phyloP scores from a whole-genome alignment of 2,888 invertebrate genomes.

The Pandemis cinnamomeana region DNA sequence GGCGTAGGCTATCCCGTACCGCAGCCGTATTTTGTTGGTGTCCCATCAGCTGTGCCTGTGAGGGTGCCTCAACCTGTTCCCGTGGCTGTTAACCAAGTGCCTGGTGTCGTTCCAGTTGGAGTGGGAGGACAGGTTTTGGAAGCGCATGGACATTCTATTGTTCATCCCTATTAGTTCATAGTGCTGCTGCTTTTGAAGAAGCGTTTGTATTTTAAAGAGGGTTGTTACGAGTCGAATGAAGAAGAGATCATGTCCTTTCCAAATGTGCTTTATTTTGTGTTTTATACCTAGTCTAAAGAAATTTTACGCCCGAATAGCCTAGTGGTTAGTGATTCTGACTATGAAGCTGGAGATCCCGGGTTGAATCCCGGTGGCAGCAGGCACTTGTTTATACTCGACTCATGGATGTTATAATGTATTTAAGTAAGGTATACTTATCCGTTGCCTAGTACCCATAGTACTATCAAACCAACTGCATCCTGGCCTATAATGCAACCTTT shows the following conservation, averaged over 20 bases:
- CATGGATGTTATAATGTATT: too few species aligned
- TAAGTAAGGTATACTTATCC: too few species aligned
- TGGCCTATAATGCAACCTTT: too few species aligned
- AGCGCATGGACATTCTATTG: conserved; percentile 47
- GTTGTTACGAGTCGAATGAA: neutral
- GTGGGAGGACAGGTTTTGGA: conserved; percentile 43
- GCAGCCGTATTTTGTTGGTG: conserved; percentile 77
- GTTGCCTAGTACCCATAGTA: too few species aligned
- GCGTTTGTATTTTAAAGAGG: neutral
- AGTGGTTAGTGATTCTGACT: too few species aligned
- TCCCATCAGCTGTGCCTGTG: conserved; percentile 71
- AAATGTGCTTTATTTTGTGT: too few species aligned
- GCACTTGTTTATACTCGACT: too few species aligned
- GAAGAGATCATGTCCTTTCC: neutral
- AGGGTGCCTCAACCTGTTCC: conserved; percentile 67
- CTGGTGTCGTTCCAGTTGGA: conserved; percentile 19
- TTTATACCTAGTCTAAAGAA: too few species aligned
- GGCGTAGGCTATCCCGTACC: conserved; percentile 82
- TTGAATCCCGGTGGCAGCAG: too few species aligned
- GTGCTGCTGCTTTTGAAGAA: neutral
- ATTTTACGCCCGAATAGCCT: too few species aligned
- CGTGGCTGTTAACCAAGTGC: conserved; percentile 53
- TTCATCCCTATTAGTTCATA: conserved; percentile 43
- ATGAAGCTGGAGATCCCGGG: too few species aligned
- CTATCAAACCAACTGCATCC: too few species aligned